phyloP scores from a whole-genome alignment of 1,140 invertebrate genomes.

The Tribolium castaneum region DNA sequence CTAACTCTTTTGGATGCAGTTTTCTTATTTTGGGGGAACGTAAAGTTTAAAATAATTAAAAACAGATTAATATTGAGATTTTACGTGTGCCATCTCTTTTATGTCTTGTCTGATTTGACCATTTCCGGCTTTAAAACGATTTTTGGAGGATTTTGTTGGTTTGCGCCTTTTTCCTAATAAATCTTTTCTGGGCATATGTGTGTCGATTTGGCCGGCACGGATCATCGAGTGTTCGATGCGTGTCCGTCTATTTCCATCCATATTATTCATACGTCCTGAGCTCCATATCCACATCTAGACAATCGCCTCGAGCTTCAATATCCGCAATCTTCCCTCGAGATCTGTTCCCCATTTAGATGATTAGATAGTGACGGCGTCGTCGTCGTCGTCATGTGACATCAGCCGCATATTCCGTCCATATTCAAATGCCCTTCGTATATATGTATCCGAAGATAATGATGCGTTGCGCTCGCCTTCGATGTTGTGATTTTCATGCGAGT shows the following conservation, averaged over 20 bases:
- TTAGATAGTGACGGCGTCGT: conserved; percentile 21
- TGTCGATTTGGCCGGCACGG: not conserved
- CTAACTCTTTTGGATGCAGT: too few species aligned
- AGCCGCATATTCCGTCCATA: conserved; percentile 27
- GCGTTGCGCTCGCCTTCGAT: conserved; percentile 4
- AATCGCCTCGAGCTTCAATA: conserved; percentile 33
- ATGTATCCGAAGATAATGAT: conserved; percentile 14
- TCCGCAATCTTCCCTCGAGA: conserved; percentile 37
- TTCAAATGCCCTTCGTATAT: conserved; percentile 24
- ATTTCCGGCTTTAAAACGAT: too few species aligned
- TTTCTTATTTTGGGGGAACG: too few species aligned
- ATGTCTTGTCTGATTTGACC: too few species aligned
- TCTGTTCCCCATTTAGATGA: conserved; percentile 39
- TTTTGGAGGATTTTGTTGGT: too few species aligned
- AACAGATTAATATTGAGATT: too few species aligned
- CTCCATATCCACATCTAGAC: conserved; percentile 18
- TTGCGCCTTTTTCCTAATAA: not conserved
- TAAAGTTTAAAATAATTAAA: too few species aligned
- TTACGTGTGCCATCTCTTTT: too few species aligned
- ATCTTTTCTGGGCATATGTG: not conserved
- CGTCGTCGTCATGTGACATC: not conserved
- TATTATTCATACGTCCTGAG: not conserved
- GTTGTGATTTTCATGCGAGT: conserved; percentile 27
- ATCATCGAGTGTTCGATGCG: not conserved
- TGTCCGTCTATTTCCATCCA: conserved; percentile 6